Evolutionary conservation across 1,140 invertebrate genomes (phyloP).

Genomic region (Geopemphigus sp.): DNA sequence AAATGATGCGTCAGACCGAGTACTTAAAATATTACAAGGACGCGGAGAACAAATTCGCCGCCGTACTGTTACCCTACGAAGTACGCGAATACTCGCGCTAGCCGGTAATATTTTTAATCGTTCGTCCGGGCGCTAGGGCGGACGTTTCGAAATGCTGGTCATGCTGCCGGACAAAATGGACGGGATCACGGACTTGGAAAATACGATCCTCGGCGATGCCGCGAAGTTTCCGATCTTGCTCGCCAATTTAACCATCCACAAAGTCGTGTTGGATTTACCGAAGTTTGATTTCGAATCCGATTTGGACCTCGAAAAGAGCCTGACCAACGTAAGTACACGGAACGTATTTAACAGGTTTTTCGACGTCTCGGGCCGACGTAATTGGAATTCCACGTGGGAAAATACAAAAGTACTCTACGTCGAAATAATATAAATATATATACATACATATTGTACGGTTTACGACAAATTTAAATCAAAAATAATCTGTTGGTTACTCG

Average conservation of each 20-base stretch:
- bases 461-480: too few relatives aligned
- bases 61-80: slow-evolving; percentile 1
- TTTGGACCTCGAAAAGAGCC: background rate
- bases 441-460: too few relatives aligned
- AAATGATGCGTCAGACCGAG: background rate
- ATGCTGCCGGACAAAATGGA: slow-evolving; percentile 24
- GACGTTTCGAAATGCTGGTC: background rate
- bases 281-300: slow-evolving; percentile 21
- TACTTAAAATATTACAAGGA: background rate
- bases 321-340: background rate
- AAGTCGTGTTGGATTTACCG: background rate
- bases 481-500: too few relatives aligned
- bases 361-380: too few relatives aligned
- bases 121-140: background rate
- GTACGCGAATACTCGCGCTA: too few relatives aligned
- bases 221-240: background rate
- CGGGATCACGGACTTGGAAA: background rate
- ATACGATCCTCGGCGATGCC: background rate
- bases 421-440: too few relatives aligned
- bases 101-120: background rate
- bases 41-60: background rate
- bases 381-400: too few relatives aligned
- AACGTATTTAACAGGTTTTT: too few relatives aligned
- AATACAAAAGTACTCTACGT: too few relatives aligned
- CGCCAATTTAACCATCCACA: background rate